Conservation (phyloP, 2,797 vertebrate genomes). For the Leptoclinus maculatus region DNA sequence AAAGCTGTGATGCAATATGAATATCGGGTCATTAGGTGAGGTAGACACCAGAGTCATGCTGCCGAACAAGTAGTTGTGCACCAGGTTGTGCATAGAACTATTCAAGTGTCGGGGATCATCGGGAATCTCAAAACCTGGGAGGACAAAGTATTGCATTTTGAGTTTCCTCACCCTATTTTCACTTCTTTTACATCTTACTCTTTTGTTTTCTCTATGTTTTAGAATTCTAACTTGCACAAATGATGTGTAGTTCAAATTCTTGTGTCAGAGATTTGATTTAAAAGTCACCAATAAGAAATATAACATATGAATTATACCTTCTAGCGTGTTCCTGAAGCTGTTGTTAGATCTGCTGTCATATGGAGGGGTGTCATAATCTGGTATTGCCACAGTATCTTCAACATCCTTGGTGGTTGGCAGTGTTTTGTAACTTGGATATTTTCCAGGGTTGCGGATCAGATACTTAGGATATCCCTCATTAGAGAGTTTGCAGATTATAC, state of each 20-base stretch:
- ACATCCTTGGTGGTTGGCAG: slow-evolving; percentile 34
- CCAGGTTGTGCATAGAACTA: slow-evolving; percentile 45
- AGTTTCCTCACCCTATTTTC: not conserved
- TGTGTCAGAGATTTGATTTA: not conserved
- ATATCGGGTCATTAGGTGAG: slow-evolving; percentile 59
- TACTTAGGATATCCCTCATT: not conserved
- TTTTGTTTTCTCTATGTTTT: not conserved
- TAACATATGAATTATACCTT: slow-evolving; percentile 22
- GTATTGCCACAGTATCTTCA: not conserved
- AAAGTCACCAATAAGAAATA: not conserved
- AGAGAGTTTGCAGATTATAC: slow-evolving; percentile 21
- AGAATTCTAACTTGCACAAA: not conserved
- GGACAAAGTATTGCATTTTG: not conserved
- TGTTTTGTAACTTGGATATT: not conserved
- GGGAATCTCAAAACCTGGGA: slow-evolving; percentile 31
- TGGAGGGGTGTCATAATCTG: slow-evolving; percentile 29
- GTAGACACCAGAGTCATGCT: slow-evolving; percentile 40
- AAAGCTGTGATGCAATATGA: slow-evolving; percentile 56
- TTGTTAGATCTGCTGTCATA: not conserved
- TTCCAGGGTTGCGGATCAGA: slow-evolving; percentile 43
- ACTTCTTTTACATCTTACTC: not conserved
- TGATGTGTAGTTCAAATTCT: not conserved
- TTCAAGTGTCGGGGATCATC: slow-evolving; percentile 14
- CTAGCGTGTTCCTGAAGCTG: slow-evolving; percentile 49
- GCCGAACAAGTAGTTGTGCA: slow-evolving; percentile 51